phyloP scores from a whole-genome alignment of 1,140 invertebrate species.

The Drosophila pseudoananassae region DNA sequence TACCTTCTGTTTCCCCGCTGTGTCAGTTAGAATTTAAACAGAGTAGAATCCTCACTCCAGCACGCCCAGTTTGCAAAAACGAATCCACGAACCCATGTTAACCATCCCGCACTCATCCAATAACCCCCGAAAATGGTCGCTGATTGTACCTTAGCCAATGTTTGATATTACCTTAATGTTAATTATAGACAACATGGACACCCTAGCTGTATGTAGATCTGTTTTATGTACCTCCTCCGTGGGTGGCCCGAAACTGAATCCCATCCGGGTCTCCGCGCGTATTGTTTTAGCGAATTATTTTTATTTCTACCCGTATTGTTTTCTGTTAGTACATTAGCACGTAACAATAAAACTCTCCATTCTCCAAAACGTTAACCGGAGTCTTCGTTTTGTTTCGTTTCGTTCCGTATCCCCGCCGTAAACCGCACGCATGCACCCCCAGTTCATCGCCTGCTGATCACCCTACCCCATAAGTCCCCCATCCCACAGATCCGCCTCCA shows the following conservation, averaged over 20 bases:
- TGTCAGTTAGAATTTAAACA: constrained; percentile 1
- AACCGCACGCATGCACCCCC: constrained; percentile 48
- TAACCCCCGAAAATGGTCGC: constrained; percentile 19
- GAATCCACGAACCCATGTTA: constrained; percentile 9
- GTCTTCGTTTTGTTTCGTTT: constrained; percentile 63
- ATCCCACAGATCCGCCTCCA: neutral
- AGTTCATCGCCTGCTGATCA: constrained; percentile 31
- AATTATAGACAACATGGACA: constrained; percentile 27
- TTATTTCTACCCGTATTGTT: constrained; percentile 27
- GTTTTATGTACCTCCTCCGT: constrained; percentile 13
- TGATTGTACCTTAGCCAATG: constrained; percentile 30
- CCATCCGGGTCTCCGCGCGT: constrained; percentile 8
- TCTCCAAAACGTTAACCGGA: constrained; percentile 46
- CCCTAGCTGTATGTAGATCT: constrained; percentile 24
- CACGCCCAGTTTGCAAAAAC: constrained; percentile 16
- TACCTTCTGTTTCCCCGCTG: constrained; percentile 1
- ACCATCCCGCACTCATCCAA: constrained; percentile 44
- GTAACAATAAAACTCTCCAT: constrained; percentile 55
- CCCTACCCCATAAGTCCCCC: constrained; percentile 9
- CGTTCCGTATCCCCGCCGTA: constrained; percentile 23
- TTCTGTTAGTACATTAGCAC: constrained; percentile 18
- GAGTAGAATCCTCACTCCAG: constrained; percentile 9
- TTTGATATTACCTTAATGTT: constrained; percentile 54
- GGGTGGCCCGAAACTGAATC: constrained; percentile 8
- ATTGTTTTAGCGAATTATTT: constrained; percentile 14